Evolutionary conservation across 2,888 invertebrate genomes (phyloP).

Genomic region (Eretmocerus hayati): DNA sequence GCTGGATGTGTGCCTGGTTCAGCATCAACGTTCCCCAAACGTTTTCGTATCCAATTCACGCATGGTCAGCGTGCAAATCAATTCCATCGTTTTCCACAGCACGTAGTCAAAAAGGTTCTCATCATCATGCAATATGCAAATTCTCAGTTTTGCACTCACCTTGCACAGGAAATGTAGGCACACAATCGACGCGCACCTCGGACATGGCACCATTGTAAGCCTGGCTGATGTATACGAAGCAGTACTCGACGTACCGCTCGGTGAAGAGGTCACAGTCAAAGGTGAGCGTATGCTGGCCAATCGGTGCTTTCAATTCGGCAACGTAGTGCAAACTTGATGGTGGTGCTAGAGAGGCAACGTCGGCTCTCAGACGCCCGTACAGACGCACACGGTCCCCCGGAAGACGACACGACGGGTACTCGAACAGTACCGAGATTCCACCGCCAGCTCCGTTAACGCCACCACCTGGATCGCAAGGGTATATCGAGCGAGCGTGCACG

Average conservation of each 20-base stretch:
- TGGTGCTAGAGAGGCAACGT: conserved; percentile 61
- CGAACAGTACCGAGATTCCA: conserved; percentile 72
- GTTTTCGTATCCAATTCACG: no score
- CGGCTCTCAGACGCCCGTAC: conserved; percentile 65
- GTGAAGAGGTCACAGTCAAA: conserved; percentile 79
- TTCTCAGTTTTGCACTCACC: conserved; percentile 50
- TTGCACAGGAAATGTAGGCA: conserved; percentile 73
- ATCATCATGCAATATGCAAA: not conserved
- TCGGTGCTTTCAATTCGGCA: conserved; percentile 58
- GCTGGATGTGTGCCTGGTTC: no score
- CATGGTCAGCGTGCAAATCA: no score
- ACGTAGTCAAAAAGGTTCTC: no score
- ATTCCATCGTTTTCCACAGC: no score
- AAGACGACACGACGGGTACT: conserved; percentile 77
- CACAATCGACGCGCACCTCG: conserved; percentile 76
- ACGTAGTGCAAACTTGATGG: conserved; percentile 61
- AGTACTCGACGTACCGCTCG: conserved; percentile 77
- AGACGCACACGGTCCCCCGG: conserved; percentile 74
- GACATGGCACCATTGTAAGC: conserved; percentile 79
- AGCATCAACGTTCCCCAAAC: no score
- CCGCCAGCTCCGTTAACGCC: conserved; percentile 57
- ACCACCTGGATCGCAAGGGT: conserved; percentile 65
- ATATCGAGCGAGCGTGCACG: conserved; percentile 75
- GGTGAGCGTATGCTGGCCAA: conserved; percentile 67
- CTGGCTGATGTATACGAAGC: conserved; percentile 82